Conservation (phyloP, 2,113 vertebrate genomes). For the Heterochromis multidens region DNA sequence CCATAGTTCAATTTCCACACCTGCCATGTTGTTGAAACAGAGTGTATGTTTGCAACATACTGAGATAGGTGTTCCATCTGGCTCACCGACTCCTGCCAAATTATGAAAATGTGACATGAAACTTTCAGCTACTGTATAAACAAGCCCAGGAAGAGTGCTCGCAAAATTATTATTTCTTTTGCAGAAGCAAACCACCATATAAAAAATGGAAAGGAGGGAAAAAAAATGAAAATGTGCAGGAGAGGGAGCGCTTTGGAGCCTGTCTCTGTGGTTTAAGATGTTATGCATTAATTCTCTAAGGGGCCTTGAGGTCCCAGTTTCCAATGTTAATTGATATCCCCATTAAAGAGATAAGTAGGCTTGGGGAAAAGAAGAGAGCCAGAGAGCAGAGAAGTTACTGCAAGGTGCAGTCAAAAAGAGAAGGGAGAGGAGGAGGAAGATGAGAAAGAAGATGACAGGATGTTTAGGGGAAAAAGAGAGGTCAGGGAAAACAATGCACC, state of each 20-base stretch:
- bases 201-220: not conserved
- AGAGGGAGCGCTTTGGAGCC: slow-evolving; percentile 3
- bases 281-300: slow-evolving; percentile 56
- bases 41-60: not conserved
- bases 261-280: slow-evolving; percentile 42
- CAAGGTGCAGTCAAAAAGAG: slow-evolving; percentile 5
- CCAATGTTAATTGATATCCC: slow-evolving; percentile 69
- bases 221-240: not conserved
- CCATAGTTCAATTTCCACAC: slow-evolving; percentile 14
- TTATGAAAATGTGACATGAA: slow-evolving; percentile 21
- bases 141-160: slow-evolving; percentile 7
- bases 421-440: not conserved
- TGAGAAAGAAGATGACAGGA: not conserved
- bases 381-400: slow-evolving; percentile 38
- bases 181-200: not conserved
- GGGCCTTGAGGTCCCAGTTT: slow-evolving; percentile 50
- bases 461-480: not conserved
- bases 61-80: not conserved
- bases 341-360: slow-evolving; percentile 62
- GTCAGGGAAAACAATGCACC: not conserved
- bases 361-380: slow-evolving; percentile 11
- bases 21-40: slow-evolving; percentile 30
- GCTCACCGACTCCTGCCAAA: not conserved
- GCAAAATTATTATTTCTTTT: slow-evolving; percentile 8
- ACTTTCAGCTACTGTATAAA: slow-evolving; percentile 22